Base-by-base conservation (phyloP, 2,888 invertebrate genomes). In the Cerastis rubricosa region DNA sequence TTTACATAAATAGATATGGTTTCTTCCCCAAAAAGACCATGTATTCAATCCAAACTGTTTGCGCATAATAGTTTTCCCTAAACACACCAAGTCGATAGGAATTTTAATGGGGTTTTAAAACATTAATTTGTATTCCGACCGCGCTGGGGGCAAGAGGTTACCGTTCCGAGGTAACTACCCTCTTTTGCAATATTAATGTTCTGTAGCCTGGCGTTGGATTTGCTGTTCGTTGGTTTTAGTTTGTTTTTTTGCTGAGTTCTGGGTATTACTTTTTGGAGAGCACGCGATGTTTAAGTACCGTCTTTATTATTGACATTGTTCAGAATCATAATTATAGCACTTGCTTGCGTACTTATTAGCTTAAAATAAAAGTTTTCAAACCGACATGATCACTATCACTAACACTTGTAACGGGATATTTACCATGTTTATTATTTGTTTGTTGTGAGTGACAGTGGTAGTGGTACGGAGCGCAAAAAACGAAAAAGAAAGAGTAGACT, bases 61-160 rank as follows among this genome's bases (percentile, higher is more conserved):
- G 14, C 35, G 4, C 74, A 59, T 59, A 7, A 63, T 76, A 71
- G 72, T 80, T 84, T 80, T 80, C 35, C 78, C 74, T 64, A 63
- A 73, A 71, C 66, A 57, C 25, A 71, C 35, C 2, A 19, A 72
- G 63, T 76, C 70, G 57, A 29, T 66, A 35, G 57, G 78, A 85
- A 86, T 81, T 80, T 73, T 77, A 87, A 85, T 80, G n/a, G 51
- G 29, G 54, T 19, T 75, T 5, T 87, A 59, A 78, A 83, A 86
- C 68, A 81, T 86, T 78, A 40, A 87, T 87, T 85, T 25, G 78
- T 86, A 87, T 87, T 81, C 85, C 54, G 67, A 22, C 71, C 63
- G 40, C 57, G 63, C 57, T 45, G 54, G 49, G 63, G 70, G 54
- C 74, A 57, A 59, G 72, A 76, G 72, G 74, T 76, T 85, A 76